Evolutionary conservation across 1,140 invertebrate species (phyloP).

Genomic region (Neelides sp.): DNA sequence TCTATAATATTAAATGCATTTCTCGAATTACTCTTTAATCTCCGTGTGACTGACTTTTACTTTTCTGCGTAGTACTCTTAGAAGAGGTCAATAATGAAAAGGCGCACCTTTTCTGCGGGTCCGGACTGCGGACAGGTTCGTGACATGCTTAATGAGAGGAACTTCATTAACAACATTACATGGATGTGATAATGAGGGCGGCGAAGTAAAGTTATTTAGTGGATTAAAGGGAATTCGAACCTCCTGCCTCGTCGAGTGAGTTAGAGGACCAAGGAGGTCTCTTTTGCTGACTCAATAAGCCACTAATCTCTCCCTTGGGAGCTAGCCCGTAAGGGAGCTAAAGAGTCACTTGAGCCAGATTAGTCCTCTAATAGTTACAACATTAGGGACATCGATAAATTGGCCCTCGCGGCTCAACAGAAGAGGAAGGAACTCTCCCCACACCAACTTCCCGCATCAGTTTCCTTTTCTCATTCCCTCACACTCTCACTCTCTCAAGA

Average conservation of each 20-base stretch:
- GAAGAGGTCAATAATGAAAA: slow-evolving; percentile 10
- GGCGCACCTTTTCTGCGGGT: too few relatives aligned
- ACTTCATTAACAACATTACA: not conserved
- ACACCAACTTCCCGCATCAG: not conserved
- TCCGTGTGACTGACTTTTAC: slow-evolving; percentile 3
- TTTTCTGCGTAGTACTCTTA: not conserved
- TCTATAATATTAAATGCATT: too few relatives aligned
- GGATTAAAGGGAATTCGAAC: slow-evolving; percentile 21
- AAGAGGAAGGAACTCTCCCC: too few relatives aligned
- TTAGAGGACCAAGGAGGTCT: slow-evolving; percentile 2
- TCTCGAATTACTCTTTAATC: not conserved
- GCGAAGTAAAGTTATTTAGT: slow-evolving; percentile 28
- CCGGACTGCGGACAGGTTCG: too few relatives aligned
- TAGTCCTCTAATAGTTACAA: slow-evolving; percentile 24
- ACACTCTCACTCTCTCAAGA: not conserved
- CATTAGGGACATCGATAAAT: slow-evolving; percentile 24
- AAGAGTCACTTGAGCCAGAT: slow-evolving; percentile 27
- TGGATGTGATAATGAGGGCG: slow-evolving; percentile 23
- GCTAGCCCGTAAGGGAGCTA: slow-evolving; percentile 13
- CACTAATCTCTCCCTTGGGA: slow-evolving; percentile 28
- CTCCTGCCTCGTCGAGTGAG: not conserved
- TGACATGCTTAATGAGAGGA: not conserved
- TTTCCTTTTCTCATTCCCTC: not conserved
- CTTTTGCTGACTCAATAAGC: slow-evolving; percentile 28
- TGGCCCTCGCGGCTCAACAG: slow-evolving; percentile 16